Evolutionary conservation across 2,113 vertebrate genomes (phyloP).

Genomic region (Noctilio leporinus): DNA sequence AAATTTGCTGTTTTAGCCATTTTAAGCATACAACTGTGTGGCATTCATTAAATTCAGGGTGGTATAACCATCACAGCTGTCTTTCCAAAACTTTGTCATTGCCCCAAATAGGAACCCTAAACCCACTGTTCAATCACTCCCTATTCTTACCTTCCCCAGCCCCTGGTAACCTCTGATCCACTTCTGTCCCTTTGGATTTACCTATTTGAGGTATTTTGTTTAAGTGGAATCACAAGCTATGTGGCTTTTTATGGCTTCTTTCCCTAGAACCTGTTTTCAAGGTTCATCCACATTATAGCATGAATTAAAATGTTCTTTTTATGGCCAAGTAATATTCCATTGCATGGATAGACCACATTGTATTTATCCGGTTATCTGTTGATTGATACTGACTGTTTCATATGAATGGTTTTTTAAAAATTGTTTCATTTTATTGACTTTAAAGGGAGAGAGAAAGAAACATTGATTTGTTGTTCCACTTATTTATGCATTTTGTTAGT

Average conservation of each 20-base stretch:
- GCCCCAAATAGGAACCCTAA: not conserved
- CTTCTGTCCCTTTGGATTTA: not conserved
- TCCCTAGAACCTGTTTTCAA: not conserved
- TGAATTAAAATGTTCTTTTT: not conserved
- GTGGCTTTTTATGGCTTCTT: not conserved
- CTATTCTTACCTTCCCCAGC: too few relatives aligned
- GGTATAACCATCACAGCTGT: not conserved
- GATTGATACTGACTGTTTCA: not conserved
- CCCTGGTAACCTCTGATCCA: not conserved
- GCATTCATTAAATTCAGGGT: not conserved
- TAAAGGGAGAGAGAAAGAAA: too few relatives aligned
- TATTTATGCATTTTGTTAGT: too few relatives aligned
- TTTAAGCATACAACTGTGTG: not conserved
- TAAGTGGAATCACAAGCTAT: not conserved
- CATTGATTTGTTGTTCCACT: too few relatives aligned
- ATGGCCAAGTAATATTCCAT: too few relatives aligned
- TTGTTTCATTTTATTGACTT: too few relatives aligned
- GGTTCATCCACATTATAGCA: not conserved
- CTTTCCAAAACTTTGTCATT: not conserved
- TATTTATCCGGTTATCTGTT: not conserved
- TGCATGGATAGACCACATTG: accelerated
- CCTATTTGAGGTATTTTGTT: not conserved
- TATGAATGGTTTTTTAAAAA: not conserved
- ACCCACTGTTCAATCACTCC: too few relatives aligned
- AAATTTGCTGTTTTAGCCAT: not conserved